A percentile compares a stretch with the other conserved stretches of the same genome.
Evolutionary conservation across 1,140 invertebrate species (phyloP).

Genomic region (Dendrolimus kikuchii): DNA sequence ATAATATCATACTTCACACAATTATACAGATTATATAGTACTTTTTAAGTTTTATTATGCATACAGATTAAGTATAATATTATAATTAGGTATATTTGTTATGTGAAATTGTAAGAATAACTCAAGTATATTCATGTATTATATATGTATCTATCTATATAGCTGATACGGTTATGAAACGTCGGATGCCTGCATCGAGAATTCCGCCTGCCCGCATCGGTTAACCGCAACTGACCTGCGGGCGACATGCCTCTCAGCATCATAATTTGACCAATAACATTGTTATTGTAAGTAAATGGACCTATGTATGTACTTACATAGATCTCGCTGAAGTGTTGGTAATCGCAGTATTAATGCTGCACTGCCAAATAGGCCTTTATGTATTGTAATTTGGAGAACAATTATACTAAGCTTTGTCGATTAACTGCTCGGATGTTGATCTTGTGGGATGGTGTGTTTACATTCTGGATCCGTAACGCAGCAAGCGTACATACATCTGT

Average conservation of each 20-base stretch:
- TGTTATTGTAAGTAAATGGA: conserved; percentile 10
- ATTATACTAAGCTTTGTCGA: too few relatives aligned
- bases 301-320: background rate
- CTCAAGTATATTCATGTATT: background rate
- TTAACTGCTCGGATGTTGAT: too few relatives aligned
- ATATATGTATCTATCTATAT: background rate
- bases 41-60: too few relatives aligned
- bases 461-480: too few relatives aligned
- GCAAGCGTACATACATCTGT: too few relatives aligned
- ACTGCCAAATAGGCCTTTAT: too few relatives aligned
- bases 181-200: conserved; percentile 15
- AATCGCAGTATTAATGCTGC: background rate
- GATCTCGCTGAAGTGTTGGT: background rate
- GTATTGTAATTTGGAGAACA: too few relatives aligned
- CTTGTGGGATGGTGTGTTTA: too few relatives aligned
- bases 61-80: too few relatives aligned
- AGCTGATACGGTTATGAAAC: conserved; percentile 6
- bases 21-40: too few relatives aligned
- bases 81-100: too few relatives aligned
- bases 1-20: too few relatives aligned
- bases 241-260: conserved; percentile 22
- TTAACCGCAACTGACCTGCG: conserved; percentile 30
- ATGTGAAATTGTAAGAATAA: background rate
- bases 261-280: conserved; percentile 20
- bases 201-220: conserved; percentile 31